Evolutionary conservation across 2,113 vertebrate species (phyloP).

Genomic region (Syngnathus scovelli): DNA sequence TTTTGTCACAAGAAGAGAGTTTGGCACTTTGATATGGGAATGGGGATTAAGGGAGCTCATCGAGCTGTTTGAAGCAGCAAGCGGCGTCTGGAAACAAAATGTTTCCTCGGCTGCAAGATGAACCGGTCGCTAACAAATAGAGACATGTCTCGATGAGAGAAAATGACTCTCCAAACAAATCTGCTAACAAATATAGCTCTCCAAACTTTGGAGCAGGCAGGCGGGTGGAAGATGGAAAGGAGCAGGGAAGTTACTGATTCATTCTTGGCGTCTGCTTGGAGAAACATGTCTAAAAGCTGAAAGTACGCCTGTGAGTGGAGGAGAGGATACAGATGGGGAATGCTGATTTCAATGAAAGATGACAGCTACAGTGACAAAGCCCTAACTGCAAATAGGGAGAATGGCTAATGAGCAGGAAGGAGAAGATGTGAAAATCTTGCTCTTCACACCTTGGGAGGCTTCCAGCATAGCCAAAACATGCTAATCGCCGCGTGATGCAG

Average conservation of each 20-base stretch:
- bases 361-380: slow-evolving; percentile 49
- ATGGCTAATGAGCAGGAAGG: slow-evolving; percentile 47
- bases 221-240: slow-evolving; percentile 3
- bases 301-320: slow-evolving; percentile 13
- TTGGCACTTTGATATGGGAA: slow-evolving; percentile 21
- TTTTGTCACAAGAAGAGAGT: slow-evolving; percentile 18
- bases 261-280: slow-evolving; percentile 32
- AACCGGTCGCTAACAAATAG: slow-evolving; percentile 35
- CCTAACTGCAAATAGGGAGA: slow-evolving; percentile 17
- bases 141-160: slow-evolving; percentile 34
- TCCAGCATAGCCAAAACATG: slow-evolving; percentile 18
- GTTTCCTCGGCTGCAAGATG: slow-evolving; percentile 32
- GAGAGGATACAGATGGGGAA: slow-evolving; percentile 30
- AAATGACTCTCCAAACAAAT: slow-evolving; percentile 52
- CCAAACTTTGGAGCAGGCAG: slow-evolving; percentile 12
- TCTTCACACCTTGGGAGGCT: slow-evolving; percentile 27
- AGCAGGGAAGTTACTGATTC: slow-evolving; percentile 27
- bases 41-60: slow-evolving; percentile 45
- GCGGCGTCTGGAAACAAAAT: slow-evolving; percentile 23
- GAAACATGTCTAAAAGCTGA: slow-evolving; percentile 22
- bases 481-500: slow-evolving; percentile 26
- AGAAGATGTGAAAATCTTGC: slow-evolving; percentile 23
- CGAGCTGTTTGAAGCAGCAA: slow-evolving; percentile 37
- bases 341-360: slow-evolving; percentile 50
- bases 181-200: slow-evolving; percentile 48